A percentile compares a stretch with the other conserved stretches of the same genome.
phyloP scores from a whole-genome alignment of 1,140 invertebrate species.

The Drosophila kohkoa region DNA sequence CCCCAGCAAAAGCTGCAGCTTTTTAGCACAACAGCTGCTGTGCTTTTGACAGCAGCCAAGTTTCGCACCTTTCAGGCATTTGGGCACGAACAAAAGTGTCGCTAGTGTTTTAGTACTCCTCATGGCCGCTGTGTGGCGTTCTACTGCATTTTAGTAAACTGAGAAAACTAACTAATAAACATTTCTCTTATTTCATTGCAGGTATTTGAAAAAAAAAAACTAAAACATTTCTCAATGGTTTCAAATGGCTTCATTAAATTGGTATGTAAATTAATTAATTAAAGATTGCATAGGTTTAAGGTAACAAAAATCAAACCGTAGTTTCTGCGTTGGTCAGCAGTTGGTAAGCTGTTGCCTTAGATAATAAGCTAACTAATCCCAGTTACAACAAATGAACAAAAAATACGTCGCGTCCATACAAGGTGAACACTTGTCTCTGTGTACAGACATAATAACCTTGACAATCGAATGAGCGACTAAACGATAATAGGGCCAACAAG shows the following conservation, averaged over 20 bases:
- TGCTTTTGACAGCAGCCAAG: constrained; percentile 10
- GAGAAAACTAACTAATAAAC: background rate
- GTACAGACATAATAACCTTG: constrained; percentile 68
- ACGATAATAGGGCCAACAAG: constrained; percentile 52
- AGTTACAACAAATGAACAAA: background rate
- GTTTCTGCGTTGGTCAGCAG: constrained; percentile 1
- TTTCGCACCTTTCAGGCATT: constrained; percentile 1
- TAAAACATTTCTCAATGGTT: background rate
- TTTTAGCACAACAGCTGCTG: constrained; percentile 32
- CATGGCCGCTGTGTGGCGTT: constrained; percentile 4
- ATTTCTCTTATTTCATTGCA: constrained; percentile 33
- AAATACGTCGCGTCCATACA: constrained; percentile 2
- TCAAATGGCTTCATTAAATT: constrained; percentile 56
- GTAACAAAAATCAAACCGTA: background rate
- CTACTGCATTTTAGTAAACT: background rate
- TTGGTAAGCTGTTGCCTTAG: constrained; percentile 3
- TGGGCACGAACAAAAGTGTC: constrained; percentile 17
- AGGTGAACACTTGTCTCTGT: constrained; percentile 18
- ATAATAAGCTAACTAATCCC: constrained; percentile 22
- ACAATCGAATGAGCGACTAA: constrained; percentile 58
- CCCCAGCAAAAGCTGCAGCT: constrained; percentile 24
- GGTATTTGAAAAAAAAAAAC: constrained; percentile 24
- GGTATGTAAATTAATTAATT: constrained; percentile 49
- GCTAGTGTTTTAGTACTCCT: background rate
- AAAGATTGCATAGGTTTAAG: background rate